A percentile compares a stretch with the other conserved stretches of the same genome.
phyloP scores from a whole-genome alignment of 1,140 invertebrate species.

The Drosophila lini region DNA sequence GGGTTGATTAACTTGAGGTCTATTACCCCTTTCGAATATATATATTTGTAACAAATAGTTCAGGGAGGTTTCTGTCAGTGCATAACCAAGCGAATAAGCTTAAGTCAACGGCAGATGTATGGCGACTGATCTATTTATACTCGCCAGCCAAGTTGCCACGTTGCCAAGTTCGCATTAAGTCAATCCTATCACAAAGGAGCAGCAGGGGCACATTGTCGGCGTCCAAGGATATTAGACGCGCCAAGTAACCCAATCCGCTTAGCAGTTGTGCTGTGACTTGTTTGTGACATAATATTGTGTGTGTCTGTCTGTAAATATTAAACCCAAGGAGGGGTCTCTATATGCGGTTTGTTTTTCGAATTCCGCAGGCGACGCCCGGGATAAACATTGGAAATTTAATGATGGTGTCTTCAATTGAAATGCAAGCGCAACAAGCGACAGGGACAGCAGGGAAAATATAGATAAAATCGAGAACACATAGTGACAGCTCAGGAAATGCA shows the following conservation, averaged over 20 bases:
- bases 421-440: conserved; percentile 34
- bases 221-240: conserved; percentile 21
- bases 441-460: not conserved
- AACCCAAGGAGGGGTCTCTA: not conserved
- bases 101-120: conserved; percentile 21
- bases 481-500: conserved; percentile 1
- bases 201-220: conserved; percentile 28
- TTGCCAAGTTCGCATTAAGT: conserved; percentile 34
- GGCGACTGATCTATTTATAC: conserved; percentile 39
- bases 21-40: not conserved
- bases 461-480: conserved; percentile 3
- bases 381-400: conserved; percentile 63
- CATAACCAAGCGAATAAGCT: not conserved
- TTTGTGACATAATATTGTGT: conserved; percentile 27
- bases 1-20: not conserved
- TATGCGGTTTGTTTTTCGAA: conserved; percentile 38
- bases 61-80: not conserved
- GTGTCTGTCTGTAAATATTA: conserved; percentile 1
- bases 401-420: conserved; percentile 44
- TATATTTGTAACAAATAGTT: not conserved
- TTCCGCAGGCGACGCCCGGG: conserved; percentile 17
- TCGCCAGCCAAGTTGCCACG: conserved; percentile 15
- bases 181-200: conserved; percentile 58
- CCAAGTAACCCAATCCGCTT: conserved; percentile 49
- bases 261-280: conserved; percentile 34